Evolutionary conservation across 1,140 invertebrate genomes (phyloP).

Genomic region (Notospermus geniculatus): DNA sequence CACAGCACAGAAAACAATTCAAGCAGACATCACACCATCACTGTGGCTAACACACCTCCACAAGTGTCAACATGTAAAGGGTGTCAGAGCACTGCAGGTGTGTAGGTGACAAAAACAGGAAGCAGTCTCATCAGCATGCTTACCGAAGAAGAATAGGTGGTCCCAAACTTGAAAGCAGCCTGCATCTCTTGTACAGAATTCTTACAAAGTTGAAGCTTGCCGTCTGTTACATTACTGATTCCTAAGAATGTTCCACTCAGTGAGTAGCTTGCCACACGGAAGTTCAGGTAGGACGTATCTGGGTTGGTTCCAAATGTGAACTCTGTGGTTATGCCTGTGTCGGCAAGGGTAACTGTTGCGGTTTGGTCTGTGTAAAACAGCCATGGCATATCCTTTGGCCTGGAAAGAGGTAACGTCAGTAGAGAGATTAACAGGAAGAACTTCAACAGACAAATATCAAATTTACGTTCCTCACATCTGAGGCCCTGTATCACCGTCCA

Average conservation of each 20-base stretch:
- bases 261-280: slow-evolving; percentile 32
- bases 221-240: slow-evolving; percentile 34
- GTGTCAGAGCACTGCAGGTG: neutral
- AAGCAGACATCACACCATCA: neutral
- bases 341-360: slow-evolving; percentile 56
- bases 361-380: slow-evolving; percentile 61
- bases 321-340: slow-evolving; percentile 58
- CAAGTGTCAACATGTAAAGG: neutral
- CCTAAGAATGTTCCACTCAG: slow-evolving; percentile 52
- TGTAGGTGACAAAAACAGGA: neutral
- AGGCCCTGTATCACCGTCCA: no score
- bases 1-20: neutral
- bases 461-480: no score
- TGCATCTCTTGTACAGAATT: slow-evolving; percentile 55
- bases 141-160: slow-evolving; percentile 56
- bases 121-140: slow-evolving; percentile 2
- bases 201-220: slow-evolving; percentile 58
- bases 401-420: slow-evolving; percentile 31
- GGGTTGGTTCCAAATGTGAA: slow-evolving; percentile 57
- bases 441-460: no score
- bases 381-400: slow-evolving; percentile 54
- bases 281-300: slow-evolving; percentile 29
- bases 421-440: neutral
- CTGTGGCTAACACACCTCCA: neutral
- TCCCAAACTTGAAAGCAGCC: slow-evolving; percentile 62